Conservation (phyloP, 2,888 invertebrate genomes). For the Ormyrus pomaceus region DNA sequence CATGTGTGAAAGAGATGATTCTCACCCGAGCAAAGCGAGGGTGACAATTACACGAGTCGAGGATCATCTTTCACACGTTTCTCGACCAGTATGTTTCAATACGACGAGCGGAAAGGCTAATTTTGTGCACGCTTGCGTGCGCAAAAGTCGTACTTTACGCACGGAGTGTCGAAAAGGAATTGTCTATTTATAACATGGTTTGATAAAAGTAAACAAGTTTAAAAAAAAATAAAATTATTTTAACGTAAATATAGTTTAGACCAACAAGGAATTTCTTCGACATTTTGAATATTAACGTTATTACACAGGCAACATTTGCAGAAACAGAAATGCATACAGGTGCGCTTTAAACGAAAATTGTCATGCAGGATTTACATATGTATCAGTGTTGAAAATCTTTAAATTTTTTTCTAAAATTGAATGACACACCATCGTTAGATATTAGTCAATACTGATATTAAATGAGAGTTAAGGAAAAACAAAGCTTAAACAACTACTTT, state of each 20-base stretch:
- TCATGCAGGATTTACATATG: conserved; percentile 13
- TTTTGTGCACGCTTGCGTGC: no score
- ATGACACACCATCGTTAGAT: no score
- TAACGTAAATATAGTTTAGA: neutral
- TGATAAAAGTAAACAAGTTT: neutral
- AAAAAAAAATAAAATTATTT: neutral
- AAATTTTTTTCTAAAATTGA: no score
- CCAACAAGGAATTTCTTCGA: neutral
- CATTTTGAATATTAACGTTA: neutral
- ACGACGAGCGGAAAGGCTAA: no score
- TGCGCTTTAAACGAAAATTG: neutral
- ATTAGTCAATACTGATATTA: neutral
- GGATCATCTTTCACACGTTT: no score
- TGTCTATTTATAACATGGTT: no score
- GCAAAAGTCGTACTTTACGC: no score
- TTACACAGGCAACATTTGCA: neutral
- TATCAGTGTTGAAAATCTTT: neutral
- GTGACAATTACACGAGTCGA: no score
- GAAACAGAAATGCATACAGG: neutral
- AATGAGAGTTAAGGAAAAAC: neutral
- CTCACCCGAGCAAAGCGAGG: no score
- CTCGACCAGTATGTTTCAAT: no score
- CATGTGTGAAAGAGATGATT: no score
- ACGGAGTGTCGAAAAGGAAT: no score
- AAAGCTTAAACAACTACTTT: neutral